phyloP scores from a whole-genome alignment of 2,797 vertebrate species.

The Remorina albescens region DNA sequence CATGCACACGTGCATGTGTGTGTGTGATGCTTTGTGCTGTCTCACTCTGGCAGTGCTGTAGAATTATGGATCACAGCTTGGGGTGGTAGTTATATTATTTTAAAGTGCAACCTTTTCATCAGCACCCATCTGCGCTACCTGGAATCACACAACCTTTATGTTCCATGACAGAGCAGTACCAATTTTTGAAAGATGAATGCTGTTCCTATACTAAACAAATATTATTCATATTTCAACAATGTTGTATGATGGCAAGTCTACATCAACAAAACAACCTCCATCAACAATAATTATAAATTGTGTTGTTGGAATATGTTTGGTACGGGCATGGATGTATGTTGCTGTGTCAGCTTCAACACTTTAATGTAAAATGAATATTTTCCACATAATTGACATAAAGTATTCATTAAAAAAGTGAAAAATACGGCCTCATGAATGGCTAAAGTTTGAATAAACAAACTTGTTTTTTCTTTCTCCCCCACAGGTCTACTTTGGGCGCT shows the following conservation, averaged over 20 bases:
- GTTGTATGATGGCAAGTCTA: too few species aligned
- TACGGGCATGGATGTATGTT: not conserved
- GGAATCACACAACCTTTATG: slow-evolving; percentile 13
- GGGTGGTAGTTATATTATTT: slow-evolving; percentile 27
- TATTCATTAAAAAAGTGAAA: not conserved
- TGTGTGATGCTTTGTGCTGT: slow-evolving; percentile 57
- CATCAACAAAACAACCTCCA: not conserved
- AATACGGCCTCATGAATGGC: not conserved
- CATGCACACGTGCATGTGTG: slow-evolving; percentile 1
- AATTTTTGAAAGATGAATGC: not conserved
- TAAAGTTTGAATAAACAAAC: not conserved
- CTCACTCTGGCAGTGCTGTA: slow-evolving; percentile 53
- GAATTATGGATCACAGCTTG: slow-evolving; percentile 45
- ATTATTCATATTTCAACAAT: not conserved
- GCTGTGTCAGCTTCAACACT: not conserved
- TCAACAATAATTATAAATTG: slow-evolving; percentile 5
- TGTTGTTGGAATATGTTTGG: slow-evolving; percentile 4
- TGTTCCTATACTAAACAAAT: not conserved
- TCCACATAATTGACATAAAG: not conserved
- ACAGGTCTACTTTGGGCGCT: slow-evolving; percentile 93
- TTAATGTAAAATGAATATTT: not conserved
- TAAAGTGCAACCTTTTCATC: slow-evolving; percentile 43
- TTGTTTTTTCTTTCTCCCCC: not conserved
- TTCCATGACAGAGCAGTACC: not conserved
- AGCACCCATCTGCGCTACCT: slow-evolving; percentile 12